These are phyloP conservation scores for Diadema setosum DNA, from an alignment of 35 echinoderm and acorn worm species.

Conservation along the genomic window DNA sequence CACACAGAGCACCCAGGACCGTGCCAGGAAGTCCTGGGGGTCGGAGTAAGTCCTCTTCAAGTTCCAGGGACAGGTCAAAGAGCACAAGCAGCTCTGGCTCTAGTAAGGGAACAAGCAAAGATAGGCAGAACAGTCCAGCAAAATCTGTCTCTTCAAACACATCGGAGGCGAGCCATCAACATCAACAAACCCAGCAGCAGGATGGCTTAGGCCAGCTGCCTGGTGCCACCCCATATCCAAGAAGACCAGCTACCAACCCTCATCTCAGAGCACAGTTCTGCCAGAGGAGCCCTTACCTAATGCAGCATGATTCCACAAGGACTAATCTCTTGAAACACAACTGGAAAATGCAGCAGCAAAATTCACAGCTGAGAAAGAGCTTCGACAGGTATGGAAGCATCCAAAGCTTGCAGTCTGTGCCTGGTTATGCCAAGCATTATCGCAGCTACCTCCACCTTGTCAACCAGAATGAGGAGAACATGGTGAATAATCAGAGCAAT, in stretches of 20 bases:
- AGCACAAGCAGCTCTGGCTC: slow-evolving; percentile 87
- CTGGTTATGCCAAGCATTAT: slow-evolving; percentile 94
- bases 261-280: slow-evolving; percentile 76
- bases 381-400: slow-evolving; percentile 66
- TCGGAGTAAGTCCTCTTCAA: slow-evolving; percentile 76
- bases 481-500: slow-evolving; percentile 19
- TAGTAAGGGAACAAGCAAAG: slow-evolving; percentile 57
- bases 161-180: neutral
- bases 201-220: slow-evolving; percentile 31
- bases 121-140: slow-evolving; percentile 51
- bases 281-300: slow-evolving; percentile 74
- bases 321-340: slow-evolving; percentile 75
- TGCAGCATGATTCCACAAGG: slow-evolving; percentile 67
- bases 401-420: slow-evolving; percentile 81
- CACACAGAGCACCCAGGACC: slow-evolving; percentile 82
- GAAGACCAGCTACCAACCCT: slow-evolving; percentile 81
- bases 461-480: slow-evolving; percentile 92
- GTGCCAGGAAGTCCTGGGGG: slow-evolving; percentile 80
- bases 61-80: slow-evolving; percentile 80
- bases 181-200: neutral
- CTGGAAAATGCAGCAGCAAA: slow-evolving; percentile 89
- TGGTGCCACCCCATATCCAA: slow-evolving; percentile 67
- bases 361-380: slow-evolving; percentile 63
- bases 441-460: slow-evolving; percentile 93
- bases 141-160: slow-evolving; percentile 10